Conservation (phyloP, 2,888 invertebrate species). For the Troides helena region DNA sequence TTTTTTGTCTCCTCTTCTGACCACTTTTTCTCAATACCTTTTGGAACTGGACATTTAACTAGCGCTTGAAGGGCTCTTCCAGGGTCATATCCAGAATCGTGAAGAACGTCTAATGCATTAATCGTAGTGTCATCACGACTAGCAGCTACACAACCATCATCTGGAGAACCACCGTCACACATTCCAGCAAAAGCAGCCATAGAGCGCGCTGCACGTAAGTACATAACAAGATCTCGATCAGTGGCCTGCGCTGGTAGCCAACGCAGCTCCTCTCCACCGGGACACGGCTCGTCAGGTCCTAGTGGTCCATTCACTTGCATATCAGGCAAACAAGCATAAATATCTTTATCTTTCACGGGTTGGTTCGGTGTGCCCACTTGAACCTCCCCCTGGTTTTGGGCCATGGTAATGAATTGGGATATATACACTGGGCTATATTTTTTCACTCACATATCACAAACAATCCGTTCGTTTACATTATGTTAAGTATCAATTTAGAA, state of each 20-base stretch:
- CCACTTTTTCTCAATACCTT: constrained; percentile 99
- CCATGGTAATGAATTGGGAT: constrained; percentile 67
- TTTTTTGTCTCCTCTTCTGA: constrained; percentile 98
- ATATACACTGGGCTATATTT: constrained; percentile 64
- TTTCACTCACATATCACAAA: constrained; percentile 59
- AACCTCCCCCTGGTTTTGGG: constrained; percentile 78
- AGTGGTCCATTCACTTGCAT: constrained; percentile 75
- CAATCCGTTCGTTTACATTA: constrained; percentile 59
- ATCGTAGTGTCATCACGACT: constrained; percentile 98
- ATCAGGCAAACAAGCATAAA: constrained; percentile 79
- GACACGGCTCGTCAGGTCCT: constrained; percentile 72
- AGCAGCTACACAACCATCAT: constrained; percentile 98
- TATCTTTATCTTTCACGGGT: constrained; percentile 76
- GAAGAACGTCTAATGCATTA: constrained; percentile 97
- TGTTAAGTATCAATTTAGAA: constrained; percentile 48
- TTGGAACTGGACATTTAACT: constrained; percentile 97
- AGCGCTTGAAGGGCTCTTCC: constrained; percentile 97
- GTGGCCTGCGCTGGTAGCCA: constrained; percentile 96
- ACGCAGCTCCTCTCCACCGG: constrained; percentile 90
- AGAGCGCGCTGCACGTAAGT: constrained; percentile 96
- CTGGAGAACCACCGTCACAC: constrained; percentile 98
- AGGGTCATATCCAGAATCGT: constrained; percentile 97
- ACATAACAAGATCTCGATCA: constrained; percentile 98
- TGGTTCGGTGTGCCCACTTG: constrained; percentile 76
- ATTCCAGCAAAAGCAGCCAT: constrained; percentile 99